Conservation (phyloP, 2,797 vertebrate species). For the Aselliscus stoliczkanus region DNA sequence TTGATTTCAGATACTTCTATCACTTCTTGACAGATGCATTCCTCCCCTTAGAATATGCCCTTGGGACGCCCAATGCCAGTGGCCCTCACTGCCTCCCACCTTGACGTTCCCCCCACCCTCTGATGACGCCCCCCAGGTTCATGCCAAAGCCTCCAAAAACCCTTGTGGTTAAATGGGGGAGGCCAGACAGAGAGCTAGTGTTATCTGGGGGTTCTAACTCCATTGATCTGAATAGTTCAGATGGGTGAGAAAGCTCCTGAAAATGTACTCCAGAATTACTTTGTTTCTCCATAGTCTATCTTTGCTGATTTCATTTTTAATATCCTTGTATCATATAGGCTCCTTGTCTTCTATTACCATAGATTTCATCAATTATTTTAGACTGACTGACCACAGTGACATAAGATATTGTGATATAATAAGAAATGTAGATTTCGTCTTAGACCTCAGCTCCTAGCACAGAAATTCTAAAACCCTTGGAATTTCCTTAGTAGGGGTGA, state of each 20-base stretch:
- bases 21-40: neutral
- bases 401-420: neutral
- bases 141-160: neutral
- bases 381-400: neutral
- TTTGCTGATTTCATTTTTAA: neutral
- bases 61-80: fast-evolving
- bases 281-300: neutral
- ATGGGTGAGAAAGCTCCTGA: neutral
- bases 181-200: neutral
- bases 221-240: neutral
- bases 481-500: neutral
- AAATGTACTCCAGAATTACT: neutral
- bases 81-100: neutral
- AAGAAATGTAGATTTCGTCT: neutral
- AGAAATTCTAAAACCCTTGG: neutral
- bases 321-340: neutral
- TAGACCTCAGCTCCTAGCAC: neutral
- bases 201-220: neutral
- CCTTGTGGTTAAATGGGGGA: neutral
- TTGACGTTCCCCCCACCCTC: neutral
- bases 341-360: neutral
- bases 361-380: neutral
- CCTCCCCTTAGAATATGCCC: neutral
- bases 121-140: neutral
- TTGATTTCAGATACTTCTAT: neutral